Conservation (phyloP, 2,797 vertebrate genomes). For the Hippocampus kuda region DNA sequence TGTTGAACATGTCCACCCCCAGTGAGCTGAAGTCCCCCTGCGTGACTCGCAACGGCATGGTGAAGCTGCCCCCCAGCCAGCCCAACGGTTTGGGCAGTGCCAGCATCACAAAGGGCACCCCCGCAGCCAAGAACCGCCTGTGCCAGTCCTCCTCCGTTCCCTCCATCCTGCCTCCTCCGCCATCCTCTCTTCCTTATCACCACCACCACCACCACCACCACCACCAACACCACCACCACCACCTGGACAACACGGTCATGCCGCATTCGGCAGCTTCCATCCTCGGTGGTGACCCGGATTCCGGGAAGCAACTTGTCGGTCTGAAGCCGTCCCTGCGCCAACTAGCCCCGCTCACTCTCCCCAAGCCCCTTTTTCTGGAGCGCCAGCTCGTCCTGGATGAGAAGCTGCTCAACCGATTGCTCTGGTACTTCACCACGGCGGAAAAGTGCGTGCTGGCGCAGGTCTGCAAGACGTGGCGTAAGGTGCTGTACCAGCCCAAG, state of each 20-base stretch:
- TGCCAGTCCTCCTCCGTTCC: conserved; percentile 92
- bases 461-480: conserved; percentile 94
- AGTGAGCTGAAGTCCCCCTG: conserved; percentile 94
- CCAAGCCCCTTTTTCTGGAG: conserved; percentile 71
- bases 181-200: conserved; percentile 69
- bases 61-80: conserved; percentile 86
- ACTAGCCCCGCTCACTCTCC: conserved; percentile 58
- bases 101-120: conserved; percentile 98
- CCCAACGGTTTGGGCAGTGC: conserved; percentile 90
- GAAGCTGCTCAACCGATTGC: conserved; percentile 90
- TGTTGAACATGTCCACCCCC: conserved; percentile 91
- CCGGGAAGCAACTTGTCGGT: conserved; percentile 56
- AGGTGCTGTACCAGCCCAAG: conserved; percentile 93
- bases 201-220: conserved; percentile 63
- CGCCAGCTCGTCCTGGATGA: conserved; percentile 87
- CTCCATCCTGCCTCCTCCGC: conserved; percentile 76
- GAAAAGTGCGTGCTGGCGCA: conserved; percentile 93
- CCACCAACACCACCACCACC: conserved; percentile 67
- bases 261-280: conserved; percentile 75
- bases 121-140: conserved; percentile 91
- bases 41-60: conserved; percentile 90
- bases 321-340: conserved; percentile 70
- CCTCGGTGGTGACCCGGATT: conserved; percentile 70
- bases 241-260: conserved; percentile 64
- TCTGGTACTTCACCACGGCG: conserved; percentile 93